phyloP scores from a whole-genome alignment of 2,113 vertebrate species.

The Blennius ocellaris region DNA sequence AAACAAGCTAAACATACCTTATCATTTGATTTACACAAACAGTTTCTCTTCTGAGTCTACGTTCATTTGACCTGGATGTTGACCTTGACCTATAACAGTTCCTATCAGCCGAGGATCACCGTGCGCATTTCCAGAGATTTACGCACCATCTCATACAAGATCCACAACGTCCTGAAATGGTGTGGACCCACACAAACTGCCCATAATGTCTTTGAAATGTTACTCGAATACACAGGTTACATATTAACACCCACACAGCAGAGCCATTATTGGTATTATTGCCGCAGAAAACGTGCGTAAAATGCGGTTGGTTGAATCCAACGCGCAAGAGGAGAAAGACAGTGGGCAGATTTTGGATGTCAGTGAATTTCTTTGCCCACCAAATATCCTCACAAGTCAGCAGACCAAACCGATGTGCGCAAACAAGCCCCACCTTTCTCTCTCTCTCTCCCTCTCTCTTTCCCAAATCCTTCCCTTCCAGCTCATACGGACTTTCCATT shows the following conservation, averaged over 20 bases:
- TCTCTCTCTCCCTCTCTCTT: constrained; percentile 1
- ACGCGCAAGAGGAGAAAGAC: not conserved
- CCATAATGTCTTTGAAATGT: not conserved
- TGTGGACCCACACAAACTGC: not conserved
- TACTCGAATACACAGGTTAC: rapidly evolving
- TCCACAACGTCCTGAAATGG: rapidly evolving
- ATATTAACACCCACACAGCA: not conserved
- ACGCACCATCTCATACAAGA: not conserved
- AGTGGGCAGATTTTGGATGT: not conserved
- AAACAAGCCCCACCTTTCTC: constrained; percentile 30
- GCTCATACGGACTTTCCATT: constrained; percentile 60
- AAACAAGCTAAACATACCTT: not conserved
- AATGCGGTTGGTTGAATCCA: not conserved
- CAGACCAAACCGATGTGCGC: constrained; percentile 15
- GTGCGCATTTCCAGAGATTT: constrained; percentile 29
- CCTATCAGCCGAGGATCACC: not conserved
- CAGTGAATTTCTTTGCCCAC: not conserved
- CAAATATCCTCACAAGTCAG: constrained; percentile 5
- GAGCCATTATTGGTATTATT: not conserved
- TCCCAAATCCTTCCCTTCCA: constrained; percentile 32
- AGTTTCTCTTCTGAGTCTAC: not conserved
- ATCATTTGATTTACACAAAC: not conserved
- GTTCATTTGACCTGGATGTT: constrained; percentile 26
- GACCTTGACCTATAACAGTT: constrained; percentile 30
- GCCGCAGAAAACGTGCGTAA: constrained; percentile 2